Evolutionary conservation across 2,888 invertebrate species (phyloP), one percentile per base, ranked within the genome.

Genomic region (Rugalucina vietnamica): DNA sequence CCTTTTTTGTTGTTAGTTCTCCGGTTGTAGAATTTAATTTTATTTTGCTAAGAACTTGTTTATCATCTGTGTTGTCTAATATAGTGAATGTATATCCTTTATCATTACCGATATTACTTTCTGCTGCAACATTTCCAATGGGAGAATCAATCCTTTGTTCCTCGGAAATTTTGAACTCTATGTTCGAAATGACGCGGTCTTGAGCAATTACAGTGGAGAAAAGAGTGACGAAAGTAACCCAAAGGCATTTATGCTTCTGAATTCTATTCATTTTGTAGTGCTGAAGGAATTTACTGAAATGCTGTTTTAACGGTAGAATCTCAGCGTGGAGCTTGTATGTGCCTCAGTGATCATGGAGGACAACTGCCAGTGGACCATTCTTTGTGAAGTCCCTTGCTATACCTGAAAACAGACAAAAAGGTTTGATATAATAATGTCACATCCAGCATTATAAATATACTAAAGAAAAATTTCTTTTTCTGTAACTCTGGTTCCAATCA

Each of bases 101-200:
- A 37, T 84, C 85, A n/a, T 39, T 50, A 14, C 81, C 79, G 32
- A 89, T 74, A 27, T 86, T 83, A 34, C 84, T 83, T 85, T 90
- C 89, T 10, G 77, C 81, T 18, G 88, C 88, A n/a, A 90, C 79
- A 43, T 88, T 89, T 24, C 90, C 90, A 37, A 90, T 85, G 24
- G 76, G 70, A 12, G 88, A 86, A 18, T 83, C 84, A 50, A 75
- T 77, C 36, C 79, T 75, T 36, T 76, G 79, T 37, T 88, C 88
- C 60, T 90, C 90, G 24, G 39, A 79, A 14, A 87, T 76, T 34
- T 34, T 60, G 39, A 87, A 81, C 1, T 39, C 76, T 29, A 87
- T 65, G n/a, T 77, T 54, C 18, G 65, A 73, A 10, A 82, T n/a
- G 24, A 72, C 37, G 54, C 65, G 70, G 27, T 81, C 77, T 24